A percentile compares a stretch with the other conserved stretches of the same genome.
These are phyloP conservation scores for Spatula versicolor DNA, from an alignment of 2,797 vertebrate genomes.

Conservation along the genomic window DNA sequence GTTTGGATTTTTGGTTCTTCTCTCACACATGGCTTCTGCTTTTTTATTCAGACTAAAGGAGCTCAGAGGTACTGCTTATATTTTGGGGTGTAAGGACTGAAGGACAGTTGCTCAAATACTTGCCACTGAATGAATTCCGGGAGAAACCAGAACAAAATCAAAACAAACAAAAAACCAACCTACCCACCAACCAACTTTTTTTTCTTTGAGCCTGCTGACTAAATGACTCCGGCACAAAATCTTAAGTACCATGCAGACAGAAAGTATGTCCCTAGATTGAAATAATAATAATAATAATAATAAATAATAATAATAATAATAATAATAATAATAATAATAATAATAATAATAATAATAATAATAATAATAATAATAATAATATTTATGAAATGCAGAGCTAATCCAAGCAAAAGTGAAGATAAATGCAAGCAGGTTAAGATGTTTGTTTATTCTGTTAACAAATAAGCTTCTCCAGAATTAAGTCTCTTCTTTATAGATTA, in stretches of 20 bases:
- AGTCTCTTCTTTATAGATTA: conserved; percentile 31
- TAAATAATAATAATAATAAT: no score
- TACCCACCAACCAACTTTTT: no score
- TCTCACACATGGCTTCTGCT: not conserved
- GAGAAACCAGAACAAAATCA: not conserved
- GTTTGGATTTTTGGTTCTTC: not conserved
- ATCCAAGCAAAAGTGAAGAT: conserved; percentile 5
- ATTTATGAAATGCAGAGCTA: not conserved
- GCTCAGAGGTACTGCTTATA: not conserved
- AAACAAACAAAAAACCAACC: not conserved
- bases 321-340: no score
- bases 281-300: not conserved
- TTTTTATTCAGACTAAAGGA: not conserved
- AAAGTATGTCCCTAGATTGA: not conserved
- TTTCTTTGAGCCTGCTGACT: not conserved
- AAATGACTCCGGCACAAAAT: not conserved
- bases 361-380: no score
- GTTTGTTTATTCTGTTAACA: conserved; percentile 43
- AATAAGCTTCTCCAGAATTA: conserved; percentile 17
- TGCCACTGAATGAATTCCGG: not conserved
- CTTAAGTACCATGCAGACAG: not conserved
- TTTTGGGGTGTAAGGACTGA: not conserved
- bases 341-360: no score
- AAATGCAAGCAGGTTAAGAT: conserved; percentile 28
- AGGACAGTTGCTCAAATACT: not conserved